These are phyloP conservation scores for Chaitophorus viminalis DNA, from an alignment of 2,888 invertebrate species.

Conservation along the genomic window DNA sequence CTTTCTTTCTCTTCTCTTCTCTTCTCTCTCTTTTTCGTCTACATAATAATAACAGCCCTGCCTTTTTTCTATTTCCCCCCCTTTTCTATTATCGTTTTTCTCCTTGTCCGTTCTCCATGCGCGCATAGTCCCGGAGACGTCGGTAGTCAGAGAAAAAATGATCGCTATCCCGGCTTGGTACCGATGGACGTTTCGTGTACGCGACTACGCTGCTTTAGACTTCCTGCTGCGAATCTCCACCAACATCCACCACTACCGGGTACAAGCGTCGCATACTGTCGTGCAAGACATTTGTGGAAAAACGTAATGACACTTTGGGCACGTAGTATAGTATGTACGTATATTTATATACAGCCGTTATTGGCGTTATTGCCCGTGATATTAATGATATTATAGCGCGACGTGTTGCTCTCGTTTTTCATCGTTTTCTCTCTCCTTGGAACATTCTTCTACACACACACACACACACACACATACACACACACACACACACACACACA, in stretches of 20 bases:
- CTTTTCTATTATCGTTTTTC: neutral
- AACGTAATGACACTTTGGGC: neutral
- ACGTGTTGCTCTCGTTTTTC: neutral
- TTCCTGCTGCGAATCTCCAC: conserved; percentile 3
- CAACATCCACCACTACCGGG: neutral
- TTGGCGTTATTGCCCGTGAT: neutral
- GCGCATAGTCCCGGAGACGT: neutral
- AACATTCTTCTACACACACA: too few relatives aligned
- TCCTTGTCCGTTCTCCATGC: neutral
- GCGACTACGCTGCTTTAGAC: conserved; percentile 12
- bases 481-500: neutral
- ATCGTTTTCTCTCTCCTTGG: neutral
- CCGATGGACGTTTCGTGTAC: conserved; percentile 56
- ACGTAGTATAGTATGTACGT: neutral
- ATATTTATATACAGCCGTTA: neutral
- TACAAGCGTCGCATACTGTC: neutral
- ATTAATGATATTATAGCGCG: neutral
- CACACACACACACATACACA: neutral
- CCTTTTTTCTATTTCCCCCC: neutral
- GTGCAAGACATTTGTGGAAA: neutral
- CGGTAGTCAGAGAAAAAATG: neutral
- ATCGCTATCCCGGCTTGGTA: conserved; percentile 38
- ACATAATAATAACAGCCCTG: neutral
- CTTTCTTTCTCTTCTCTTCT: neutral
- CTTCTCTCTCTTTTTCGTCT: neutral